Conservation (phyloP, 1,140 invertebrate species). For the Rhopalosiphum padi region DNA sequence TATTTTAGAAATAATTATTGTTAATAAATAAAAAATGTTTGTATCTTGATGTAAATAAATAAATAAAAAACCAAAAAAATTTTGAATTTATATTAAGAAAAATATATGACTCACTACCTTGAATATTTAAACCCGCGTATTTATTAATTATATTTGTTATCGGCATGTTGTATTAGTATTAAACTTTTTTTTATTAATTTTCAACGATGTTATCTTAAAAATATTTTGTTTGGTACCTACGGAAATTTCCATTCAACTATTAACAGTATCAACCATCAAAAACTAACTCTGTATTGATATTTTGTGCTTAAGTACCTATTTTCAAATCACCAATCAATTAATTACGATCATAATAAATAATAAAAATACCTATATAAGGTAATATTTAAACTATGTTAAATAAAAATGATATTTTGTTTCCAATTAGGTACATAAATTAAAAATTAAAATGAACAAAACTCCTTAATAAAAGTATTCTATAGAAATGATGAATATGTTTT, state of each 20-base stretch:
- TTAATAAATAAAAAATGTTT: background rate
- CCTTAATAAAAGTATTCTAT: background rate
- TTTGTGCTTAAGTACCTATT: background rate
- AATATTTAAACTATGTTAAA: background rate
- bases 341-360: background rate
- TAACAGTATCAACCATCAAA: background rate
- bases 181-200: background rate
- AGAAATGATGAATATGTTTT: background rate
- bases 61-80: background rate
- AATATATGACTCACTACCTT: background rate
- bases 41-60: slow-evolving; percentile 38
- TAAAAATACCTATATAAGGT: background rate
- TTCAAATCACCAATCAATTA: background rate
- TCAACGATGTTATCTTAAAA: background rate
- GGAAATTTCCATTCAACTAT: background rate
- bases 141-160: background rate
- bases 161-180: background rate
- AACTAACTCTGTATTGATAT: background rate
- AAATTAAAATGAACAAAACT: background rate
- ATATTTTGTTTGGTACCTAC: background rate
- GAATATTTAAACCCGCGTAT: background rate
- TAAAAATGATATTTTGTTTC: background rate
- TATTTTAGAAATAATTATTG: slow-evolving; percentile 15
- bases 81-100: background rate
- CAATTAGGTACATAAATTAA: background rate